Evolutionary conservation across 2,888 invertebrate species (phyloP), one percentile per base, ranked within the genome.

Genomic region (Stratiomys singularior): DNA sequence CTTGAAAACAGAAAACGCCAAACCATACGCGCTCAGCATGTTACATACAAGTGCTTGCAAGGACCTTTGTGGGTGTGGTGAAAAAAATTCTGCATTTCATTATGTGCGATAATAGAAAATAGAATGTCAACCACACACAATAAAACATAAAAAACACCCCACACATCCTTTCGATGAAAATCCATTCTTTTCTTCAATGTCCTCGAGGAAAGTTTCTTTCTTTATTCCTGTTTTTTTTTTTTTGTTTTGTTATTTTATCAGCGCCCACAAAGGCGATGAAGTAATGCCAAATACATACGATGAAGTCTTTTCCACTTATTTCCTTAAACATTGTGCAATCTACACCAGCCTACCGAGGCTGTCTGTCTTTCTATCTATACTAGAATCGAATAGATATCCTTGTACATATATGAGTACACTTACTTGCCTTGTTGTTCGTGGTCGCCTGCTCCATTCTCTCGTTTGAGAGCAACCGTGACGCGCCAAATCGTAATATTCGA

Each of bases 361-460:
- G 4, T 52, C 52, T 52, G 15, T 18, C 52, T 52, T 52, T n/a
- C 18, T 18, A n/a, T 52, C n/a, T 18, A 52, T 37, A 9, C 37
- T 37, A 37, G 37, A 9, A 52, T 4, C 52, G 9, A 37, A 52
- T 52, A 52, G 52, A 52, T 37, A 37, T 13, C 4, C 52, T 52
- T 52, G 37, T 9, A 37, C 37, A 9, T 37, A 37, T 37, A 37
- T 37, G 37, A 37, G 37, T 18, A 52, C n/a, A 15, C 52, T 44
- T 44, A 9, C 44, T 13, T 52, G 52, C 52, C 52, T 52, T 52
- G 4, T 9, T 52, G 52, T 4, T 52, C 30, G 15, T 47, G 2
- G 30, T 47, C 52, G 18, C n/a, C n/a, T n/a, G n/a, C 30, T 67
- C 67, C 4, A 67, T 37, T 71, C 46, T 71, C 44, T 25, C 18